Conservation (phyloP, 2,113 vertebrate species). For the Panthera uncia region DNA sequence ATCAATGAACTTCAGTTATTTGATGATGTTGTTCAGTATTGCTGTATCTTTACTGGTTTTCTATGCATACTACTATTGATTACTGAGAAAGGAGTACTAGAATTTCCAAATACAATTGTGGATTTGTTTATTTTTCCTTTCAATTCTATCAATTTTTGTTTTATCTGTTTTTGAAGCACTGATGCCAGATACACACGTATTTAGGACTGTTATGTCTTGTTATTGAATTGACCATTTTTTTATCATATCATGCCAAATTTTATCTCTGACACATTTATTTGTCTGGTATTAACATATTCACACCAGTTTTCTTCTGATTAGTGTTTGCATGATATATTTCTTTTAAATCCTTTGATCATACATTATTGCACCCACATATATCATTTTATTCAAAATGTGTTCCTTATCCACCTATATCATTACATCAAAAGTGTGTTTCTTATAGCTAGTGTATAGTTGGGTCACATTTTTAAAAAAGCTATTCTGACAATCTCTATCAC, state of each 20-base stretch:
- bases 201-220: not conserved
- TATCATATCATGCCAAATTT: not conserved
- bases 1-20: not conserved
- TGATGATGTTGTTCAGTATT: not conserved
- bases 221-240: not conserved
- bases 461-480: not conserved
- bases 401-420: not conserved
- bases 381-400: not conserved
- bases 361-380: not conserved
- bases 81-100: not conserved
- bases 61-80: not conserved
- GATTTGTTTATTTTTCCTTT: not conserved
- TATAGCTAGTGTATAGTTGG: not conserved
- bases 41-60: not conserved
- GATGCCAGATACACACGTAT: not conserved
- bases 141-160: not conserved
- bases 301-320: not conserved
- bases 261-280: not conserved
- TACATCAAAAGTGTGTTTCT: not conserved
- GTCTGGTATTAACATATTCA: not conserved
- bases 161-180: not conserved
- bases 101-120: not conserved
- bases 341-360: not conserved
- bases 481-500: not conserved
- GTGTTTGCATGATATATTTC: not conserved